Conservation (phyloP, 2,888 invertebrate species). For the Camponotus fellah region DNA sequence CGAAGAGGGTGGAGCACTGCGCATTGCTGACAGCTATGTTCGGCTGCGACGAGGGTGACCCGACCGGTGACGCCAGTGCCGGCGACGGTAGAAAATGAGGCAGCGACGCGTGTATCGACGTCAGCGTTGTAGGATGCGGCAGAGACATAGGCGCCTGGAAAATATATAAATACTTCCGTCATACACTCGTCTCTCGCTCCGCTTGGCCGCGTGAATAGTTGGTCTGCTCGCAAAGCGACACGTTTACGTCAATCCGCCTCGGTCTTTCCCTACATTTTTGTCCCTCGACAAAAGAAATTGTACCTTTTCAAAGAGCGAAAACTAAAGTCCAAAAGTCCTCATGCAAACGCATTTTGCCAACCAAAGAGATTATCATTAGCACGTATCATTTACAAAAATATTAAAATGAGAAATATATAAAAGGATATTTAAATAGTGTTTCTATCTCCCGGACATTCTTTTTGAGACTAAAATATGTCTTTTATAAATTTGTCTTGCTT, state of each 20-base stretch:
- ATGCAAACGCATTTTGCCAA: not conserved
- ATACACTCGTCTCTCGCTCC: constrained; percentile 13
- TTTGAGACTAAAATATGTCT: not conserved
- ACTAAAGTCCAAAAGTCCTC: constrained; percentile 6
- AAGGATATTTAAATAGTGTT: not conserved
- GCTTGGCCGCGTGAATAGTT: constrained; percentile 18
- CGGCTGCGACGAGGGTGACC: constrained; percentile 91
- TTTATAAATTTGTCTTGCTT: not conserved
- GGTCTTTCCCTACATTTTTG: not conserved
- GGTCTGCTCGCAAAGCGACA: constrained; percentile 6
- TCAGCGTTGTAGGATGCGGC: constrained; percentile 89
- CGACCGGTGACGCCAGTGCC: constrained; percentile 96
- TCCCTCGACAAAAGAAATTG: constrained; percentile 24
- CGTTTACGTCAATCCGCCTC: constrained; percentile 32
- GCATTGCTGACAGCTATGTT: constrained; percentile 92
- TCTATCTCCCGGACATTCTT: not conserved
- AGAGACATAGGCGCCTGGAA: constrained; percentile 88
- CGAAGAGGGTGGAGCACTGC: constrained; percentile 99
- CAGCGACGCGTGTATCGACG: constrained; percentile 91
- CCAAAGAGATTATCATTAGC: not conserved
- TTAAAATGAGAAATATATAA: not conserved
- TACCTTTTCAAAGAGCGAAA: constrained; percentile 1
- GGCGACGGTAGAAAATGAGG: constrained; percentile 97
- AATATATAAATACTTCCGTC: constrained; percentile 52
- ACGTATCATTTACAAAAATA: not conserved